These are phyloP conservation scores for Copidosoma floridanum DNA, from an alignment of 1,140 invertebrate species.

Conservation along the genomic window DNA sequence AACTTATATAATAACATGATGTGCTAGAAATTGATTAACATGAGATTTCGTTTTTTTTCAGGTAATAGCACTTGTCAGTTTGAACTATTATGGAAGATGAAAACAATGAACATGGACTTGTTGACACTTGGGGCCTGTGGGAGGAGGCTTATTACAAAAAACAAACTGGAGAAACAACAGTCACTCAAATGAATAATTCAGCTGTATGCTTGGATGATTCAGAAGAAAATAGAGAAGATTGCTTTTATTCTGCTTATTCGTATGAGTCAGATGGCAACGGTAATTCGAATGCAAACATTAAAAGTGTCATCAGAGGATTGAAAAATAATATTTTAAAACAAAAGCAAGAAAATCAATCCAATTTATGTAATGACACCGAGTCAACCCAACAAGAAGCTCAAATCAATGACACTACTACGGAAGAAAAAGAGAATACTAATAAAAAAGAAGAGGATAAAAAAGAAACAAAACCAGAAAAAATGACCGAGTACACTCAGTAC, in stretches of 20 bases:
- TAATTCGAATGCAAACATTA: slow-evolving; percentile 43
- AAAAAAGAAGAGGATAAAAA: slow-evolving; percentile 1
- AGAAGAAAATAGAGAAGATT: slow-evolving; percentile 30
- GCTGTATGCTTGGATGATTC: slow-evolving; percentile 39
- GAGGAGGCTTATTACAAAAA: slow-evolving; percentile 42
- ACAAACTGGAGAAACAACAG: slow-evolving; percentile 33
- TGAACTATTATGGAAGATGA: slow-evolving; percentile 55
- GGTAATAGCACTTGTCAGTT: slow-evolving; percentile 24
- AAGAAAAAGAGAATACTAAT: slow-evolving; percentile 16
- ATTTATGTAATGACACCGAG: background rate
- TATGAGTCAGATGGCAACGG: slow-evolving; percentile 29
- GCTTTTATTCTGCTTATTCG: slow-evolving; percentile 20
- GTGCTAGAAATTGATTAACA: slow-evolving; percentile 8
- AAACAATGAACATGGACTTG: slow-evolving; percentile 46
- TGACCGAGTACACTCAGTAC: slow-evolving; percentile 69
- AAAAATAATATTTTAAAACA: slow-evolving; percentile 49
- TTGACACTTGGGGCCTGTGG: slow-evolving; percentile 43
- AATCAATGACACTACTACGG: slow-evolving; percentile 23
- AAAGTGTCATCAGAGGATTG: slow-evolving; percentile 45
- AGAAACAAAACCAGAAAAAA: slow-evolving; percentile 49
- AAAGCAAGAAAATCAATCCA: slow-evolving; percentile 36
- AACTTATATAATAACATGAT: slow-evolving; percentile 13
- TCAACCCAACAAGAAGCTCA: background rate
- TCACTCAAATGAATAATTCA: slow-evolving; percentile 37
- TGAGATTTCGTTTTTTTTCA: slow-evolving; percentile 20